These are phyloP conservation scores for Spisula solida DNA, from an alignment of 2,888 invertebrate species.

Conservation along the genomic window DNA sequence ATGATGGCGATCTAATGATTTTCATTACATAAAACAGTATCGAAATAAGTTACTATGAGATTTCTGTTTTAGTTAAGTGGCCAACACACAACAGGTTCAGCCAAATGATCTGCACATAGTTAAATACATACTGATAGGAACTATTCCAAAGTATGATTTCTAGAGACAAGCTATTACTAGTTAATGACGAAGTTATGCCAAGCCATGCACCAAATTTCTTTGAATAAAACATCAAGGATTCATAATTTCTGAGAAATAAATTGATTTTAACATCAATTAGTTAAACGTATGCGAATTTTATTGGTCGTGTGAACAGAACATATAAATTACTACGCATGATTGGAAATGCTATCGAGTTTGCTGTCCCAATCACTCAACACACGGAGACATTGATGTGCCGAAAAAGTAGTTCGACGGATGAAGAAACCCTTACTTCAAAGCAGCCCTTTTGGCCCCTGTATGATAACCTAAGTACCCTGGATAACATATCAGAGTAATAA, in stretches of 20 bases:
- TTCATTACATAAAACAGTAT: no score
- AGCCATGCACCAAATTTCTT: constrained; percentile 3
- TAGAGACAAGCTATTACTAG: background rate
- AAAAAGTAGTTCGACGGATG: constrained; percentile 37
- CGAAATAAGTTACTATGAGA: no score
- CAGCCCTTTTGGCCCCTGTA: constrained; percentile 6
- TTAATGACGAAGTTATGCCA: constrained; percentile 19
- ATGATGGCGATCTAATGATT: no score
- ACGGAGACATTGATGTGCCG: background rate
- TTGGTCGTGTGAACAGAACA: constrained; percentile 56
- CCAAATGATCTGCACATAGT: background rate
- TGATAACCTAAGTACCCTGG: constrained; percentile 32
- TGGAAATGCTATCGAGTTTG: constrained; percentile 34
- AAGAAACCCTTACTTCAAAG: constrained; percentile 37
- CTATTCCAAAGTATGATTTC: background rate
- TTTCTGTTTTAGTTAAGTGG: no score
- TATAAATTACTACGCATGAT: constrained; percentile 60
- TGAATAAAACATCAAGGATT: constrained; percentile 23
- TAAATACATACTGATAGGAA: constrained; percentile 7
- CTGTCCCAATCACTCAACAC: constrained; percentile 52
- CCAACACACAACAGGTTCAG: no score
- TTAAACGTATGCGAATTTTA: constrained; percentile 46
- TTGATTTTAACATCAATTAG: constrained; percentile 55
- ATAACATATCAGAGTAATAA: constrained; percentile 26
- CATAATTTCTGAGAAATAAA: constrained; percentile 24